A percentile compares a stretch with the other conserved stretches of the same genome.
phyloP scores from a whole-genome alignment of 2,888 invertebrate species.

The Oxyteleia sp. region DNA sequence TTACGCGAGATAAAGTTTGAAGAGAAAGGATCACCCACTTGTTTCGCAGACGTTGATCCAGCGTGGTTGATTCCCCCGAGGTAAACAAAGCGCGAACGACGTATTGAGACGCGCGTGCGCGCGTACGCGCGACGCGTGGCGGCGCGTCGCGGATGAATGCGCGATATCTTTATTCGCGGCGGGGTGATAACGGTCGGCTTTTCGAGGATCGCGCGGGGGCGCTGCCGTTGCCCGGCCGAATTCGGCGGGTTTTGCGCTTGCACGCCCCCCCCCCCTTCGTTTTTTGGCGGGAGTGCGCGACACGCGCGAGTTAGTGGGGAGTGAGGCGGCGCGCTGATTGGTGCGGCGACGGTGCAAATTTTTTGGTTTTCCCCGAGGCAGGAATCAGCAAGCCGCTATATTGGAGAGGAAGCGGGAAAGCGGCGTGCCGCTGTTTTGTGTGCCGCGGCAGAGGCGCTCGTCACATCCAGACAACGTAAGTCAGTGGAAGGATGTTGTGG shows the following conservation, averaged over 20 bases:
- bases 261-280: background rate
- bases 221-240: background rate
- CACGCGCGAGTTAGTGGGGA: slow-evolving; percentile 18
- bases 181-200: slow-evolving; percentile 7
- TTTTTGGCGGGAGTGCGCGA: background rate
- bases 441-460: slow-evolving; percentile 90
- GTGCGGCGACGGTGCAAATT: slow-evolving; percentile 19
- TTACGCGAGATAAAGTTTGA: too few relatives aligned
- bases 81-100: slow-evolving; percentile 60
- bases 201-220: background rate
- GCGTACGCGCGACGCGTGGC: slow-evolving; percentile 47
- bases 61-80: slow-evolving; percentile 45
- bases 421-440: slow-evolving; percentile 89
- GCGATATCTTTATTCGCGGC: slow-evolving; percentile 39
- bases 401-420: slow-evolving; percentile 87
- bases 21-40: background rate
- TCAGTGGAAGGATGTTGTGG: slow-evolving; percentile 63
- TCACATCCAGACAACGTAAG: slow-evolving; percentile 89
- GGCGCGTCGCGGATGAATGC: slow-evolving; percentile 44
- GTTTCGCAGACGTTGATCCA: slow-evolving; percentile 16
- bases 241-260: background rate
- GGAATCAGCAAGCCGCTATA: slow-evolving; percentile 84
- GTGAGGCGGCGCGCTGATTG: slow-evolving; percentile 34
- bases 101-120: slow-evolving; percentile 50
- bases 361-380: slow-evolving; percentile 44